A percentile compares a stretch with the other conserved stretches of the same genome.
Evolutionary conservation across 2,797 vertebrate genomes (phyloP).

Genomic region (Coregonus sp.): DNA sequence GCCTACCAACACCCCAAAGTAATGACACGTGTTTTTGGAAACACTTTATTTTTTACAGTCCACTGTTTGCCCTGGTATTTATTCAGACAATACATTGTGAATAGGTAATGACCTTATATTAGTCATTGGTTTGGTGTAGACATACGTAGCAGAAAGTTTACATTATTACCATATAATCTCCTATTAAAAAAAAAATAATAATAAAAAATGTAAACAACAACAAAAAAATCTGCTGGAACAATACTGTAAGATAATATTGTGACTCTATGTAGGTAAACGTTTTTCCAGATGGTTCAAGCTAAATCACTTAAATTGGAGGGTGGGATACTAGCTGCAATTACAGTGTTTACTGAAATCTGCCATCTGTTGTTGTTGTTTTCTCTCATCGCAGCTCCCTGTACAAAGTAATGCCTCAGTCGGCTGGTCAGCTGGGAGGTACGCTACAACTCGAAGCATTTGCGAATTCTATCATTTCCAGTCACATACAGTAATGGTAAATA

Average conservation of each 20-base stretch:
- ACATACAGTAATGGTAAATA: background rate
- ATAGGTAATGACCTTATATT: too few relatives aligned
- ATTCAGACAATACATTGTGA: too few relatives aligned
- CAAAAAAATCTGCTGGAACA: too few relatives aligned
- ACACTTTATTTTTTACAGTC: too few relatives aligned
- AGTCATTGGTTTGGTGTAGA: too few relatives aligned
- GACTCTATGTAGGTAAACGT: too few relatives aligned
- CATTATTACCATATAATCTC: too few relatives aligned
- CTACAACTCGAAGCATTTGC: slow-evolving; percentile 20
- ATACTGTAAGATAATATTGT: too few relatives aligned
- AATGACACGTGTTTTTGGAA: slow-evolving; percentile 1
- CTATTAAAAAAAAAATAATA: too few relatives aligned
- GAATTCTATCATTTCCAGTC: background rate
- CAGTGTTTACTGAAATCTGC: background rate
- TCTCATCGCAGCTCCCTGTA: slow-evolving; percentile 84
- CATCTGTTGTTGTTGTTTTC: slow-evolving; percentile 2
- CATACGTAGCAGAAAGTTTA: too few relatives aligned
- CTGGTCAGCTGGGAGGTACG: slow-evolving; percentile 85
- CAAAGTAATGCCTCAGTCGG: slow-evolving; percentile 87
- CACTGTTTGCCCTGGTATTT: too few relatives aligned
- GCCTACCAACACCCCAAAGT: slow-evolving; percentile 92
- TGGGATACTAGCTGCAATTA: background rate
- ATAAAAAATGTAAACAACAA: too few relatives aligned
- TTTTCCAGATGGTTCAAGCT: background rate
- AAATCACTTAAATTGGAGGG: background rate